phyloP scores from a whole-genome alignment of 2,888 invertebrate species.

The Diplazon laetatorius region DNA sequence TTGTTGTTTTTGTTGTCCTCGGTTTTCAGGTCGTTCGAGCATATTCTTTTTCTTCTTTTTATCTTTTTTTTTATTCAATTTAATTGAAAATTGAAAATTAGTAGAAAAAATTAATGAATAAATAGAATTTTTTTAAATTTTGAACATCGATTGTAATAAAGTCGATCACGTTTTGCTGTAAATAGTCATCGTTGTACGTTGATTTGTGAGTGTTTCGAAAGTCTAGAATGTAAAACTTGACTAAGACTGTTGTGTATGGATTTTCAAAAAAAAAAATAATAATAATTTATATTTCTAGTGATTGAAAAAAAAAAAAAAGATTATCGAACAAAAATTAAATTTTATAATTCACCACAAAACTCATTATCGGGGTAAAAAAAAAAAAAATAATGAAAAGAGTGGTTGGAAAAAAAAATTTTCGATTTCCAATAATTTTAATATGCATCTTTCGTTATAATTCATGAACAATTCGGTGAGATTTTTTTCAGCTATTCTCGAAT shows the following conservation, averaged over 20 bases:
- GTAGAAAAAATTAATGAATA: not conserved
- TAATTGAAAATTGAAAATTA: not conserved
- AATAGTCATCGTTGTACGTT: slow-evolving; percentile 17
- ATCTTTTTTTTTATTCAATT: no score
- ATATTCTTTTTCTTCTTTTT: no score
- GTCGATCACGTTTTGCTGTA: not conserved
- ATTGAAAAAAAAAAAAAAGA: slow-evolving; percentile 7
- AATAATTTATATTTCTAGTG: slow-evolving; percentile 20
- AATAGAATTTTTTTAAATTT: no score
- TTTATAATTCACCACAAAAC: no score
- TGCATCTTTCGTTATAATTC: slow-evolving; percentile 38
- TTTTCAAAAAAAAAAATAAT: no score
- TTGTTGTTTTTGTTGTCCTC: no score
- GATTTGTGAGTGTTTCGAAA: slow-evolving; percentile 8
- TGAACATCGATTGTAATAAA: not conserved
- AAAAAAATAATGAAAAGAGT: not conserved
- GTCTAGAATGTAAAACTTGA: not conserved
- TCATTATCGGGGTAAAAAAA: no score
- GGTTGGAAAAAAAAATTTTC: slow-evolving; percentile 1
- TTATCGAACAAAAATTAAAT: no score
- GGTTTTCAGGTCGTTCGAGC: no score
- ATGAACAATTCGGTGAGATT: slow-evolving; percentile 50
- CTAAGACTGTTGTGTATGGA: slow-evolving; percentile 1
- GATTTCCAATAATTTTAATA: slow-evolving; percentile 41
- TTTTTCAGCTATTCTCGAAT: slow-evolving; percentile 16